Evolutionary conservation across 2,888 invertebrate genomes (phyloP).

Genomic region (Trissoscelio sp.): DNA sequence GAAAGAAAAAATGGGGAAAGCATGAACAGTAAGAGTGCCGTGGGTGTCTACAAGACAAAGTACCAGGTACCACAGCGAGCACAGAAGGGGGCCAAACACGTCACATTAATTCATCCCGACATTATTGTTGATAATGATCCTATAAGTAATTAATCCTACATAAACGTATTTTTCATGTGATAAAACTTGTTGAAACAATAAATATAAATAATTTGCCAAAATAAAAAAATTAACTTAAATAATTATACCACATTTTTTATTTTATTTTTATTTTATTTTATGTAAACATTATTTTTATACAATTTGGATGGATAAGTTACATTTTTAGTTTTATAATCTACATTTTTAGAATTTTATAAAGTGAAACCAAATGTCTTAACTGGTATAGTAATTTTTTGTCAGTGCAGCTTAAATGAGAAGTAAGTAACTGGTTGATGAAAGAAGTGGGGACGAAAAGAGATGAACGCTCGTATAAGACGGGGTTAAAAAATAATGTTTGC

Average conservation of each 20-base stretch:
- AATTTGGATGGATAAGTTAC: too few relatives aligned
- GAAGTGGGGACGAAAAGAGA: constrained; percentile 26
- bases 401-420: constrained; percentile 19
- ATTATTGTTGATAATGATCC: constrained; percentile 64
- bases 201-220: too few relatives aligned
- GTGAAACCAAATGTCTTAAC: too few relatives aligned
- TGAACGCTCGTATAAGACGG: neutral
- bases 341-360: too few relatives aligned
- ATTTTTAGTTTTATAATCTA: too few relatives aligned
- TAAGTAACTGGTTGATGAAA: constrained; percentile 51
- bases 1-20: neutral
- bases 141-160: constrained; percentile 49
- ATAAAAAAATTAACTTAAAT: too few relatives aligned
- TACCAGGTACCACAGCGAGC: constrained; percentile 68
- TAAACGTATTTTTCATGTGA: neutral
- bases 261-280: too few relatives aligned
- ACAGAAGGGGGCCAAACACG: constrained; percentile 68
- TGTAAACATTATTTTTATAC: too few relatives aligned
- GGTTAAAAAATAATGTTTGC: constrained; percentile 57
- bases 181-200: too few relatives aligned
- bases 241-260: too few relatives aligned
- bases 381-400: too few relatives aligned
- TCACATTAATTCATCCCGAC: constrained; percentile 68
- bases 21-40: constrained; percentile 40
- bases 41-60: constrained; percentile 70